These are phyloP conservation scores for Theocolax elegans DNA, from an alignment of 1,140 invertebrate species.

Conservation along the genomic window DNA sequence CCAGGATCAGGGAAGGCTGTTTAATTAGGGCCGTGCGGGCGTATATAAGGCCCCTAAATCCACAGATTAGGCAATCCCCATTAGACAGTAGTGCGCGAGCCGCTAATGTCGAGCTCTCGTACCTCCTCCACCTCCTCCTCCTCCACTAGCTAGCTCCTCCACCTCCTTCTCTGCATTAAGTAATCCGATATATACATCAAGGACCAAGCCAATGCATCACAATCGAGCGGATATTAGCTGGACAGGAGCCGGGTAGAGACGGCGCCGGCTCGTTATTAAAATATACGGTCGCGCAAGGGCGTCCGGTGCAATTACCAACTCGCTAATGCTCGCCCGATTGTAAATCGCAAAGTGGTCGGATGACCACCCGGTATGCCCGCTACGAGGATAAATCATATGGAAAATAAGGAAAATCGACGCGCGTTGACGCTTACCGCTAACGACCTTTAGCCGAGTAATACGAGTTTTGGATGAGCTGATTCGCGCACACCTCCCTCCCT, in stretches of 20 bases:
- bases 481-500: too few species aligned
- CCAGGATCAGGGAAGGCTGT: neutral
- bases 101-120: neutral
- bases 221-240: constrained; percentile 23
- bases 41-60: constrained; percentile 30
- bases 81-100: constrained; percentile 31
- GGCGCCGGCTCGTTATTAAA: constrained; percentile 13
- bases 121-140: neutral
- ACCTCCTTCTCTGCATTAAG: neutral
- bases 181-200: constrained; percentile 28
- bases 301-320: constrained; percentile 5
- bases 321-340: constrained; percentile 10
- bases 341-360: neutral
- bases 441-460: neutral
- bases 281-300: constrained; percentile 5
- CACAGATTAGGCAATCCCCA: constrained; percentile 31
- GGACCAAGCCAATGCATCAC: constrained; percentile 16
- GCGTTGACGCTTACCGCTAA: neutral
- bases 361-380: too few species aligned
- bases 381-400: constrained; percentile 10
- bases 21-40: constrained; percentile 16
- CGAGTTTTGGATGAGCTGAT: too few species aligned
- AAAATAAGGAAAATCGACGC: constrained; percentile 31
- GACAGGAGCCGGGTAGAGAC: neutral
- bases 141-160: neutral